A percentile compares a stretch with the other conserved stretches of the same genome.
Evolutionary conservation across 2,797 vertebrate genomes (phyloP).

Genomic region (Sphenodon punctatus): DNA sequence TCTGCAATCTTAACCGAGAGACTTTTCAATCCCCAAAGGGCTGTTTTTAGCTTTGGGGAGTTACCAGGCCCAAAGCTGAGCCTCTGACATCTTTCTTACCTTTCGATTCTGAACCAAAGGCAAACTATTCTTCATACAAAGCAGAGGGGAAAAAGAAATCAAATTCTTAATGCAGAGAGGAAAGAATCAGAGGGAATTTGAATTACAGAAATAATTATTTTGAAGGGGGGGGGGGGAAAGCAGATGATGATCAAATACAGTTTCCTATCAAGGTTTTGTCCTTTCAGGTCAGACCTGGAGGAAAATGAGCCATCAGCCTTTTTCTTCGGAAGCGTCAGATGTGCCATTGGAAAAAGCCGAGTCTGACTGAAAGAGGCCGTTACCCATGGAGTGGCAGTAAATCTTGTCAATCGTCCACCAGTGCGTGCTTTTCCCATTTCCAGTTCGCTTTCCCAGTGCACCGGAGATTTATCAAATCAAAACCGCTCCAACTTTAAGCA

Average conservation of each 20-base stretch:
- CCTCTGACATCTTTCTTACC: background rate
- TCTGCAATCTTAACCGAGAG: background rate
- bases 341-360: background rate
- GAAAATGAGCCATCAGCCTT: background rate
- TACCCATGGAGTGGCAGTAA: background rate
- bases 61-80: background rate
- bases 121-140: background rate
- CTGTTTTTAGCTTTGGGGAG: background rate
- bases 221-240: background rate
- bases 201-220: background rate
- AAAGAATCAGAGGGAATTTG: background rate
- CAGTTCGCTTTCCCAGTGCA: background rate
- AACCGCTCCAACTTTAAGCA: background rate
- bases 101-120: background rate
- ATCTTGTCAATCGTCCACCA: background rate
- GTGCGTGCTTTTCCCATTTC: background rate
- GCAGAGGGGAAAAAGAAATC: background rate
- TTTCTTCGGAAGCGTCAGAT: constrained; percentile 6
- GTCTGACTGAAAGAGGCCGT: background rate
- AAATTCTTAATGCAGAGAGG: too few species aligned
- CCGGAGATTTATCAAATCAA: constrained; percentile 10
- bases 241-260: background rate
- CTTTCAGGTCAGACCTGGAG: constrained; percentile 22
- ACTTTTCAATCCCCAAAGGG: background rate
- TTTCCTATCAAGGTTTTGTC: background rate